Base-by-base conservation (phyloP, 2,797 vertebrate species). In the Platalea minor region DNA sequence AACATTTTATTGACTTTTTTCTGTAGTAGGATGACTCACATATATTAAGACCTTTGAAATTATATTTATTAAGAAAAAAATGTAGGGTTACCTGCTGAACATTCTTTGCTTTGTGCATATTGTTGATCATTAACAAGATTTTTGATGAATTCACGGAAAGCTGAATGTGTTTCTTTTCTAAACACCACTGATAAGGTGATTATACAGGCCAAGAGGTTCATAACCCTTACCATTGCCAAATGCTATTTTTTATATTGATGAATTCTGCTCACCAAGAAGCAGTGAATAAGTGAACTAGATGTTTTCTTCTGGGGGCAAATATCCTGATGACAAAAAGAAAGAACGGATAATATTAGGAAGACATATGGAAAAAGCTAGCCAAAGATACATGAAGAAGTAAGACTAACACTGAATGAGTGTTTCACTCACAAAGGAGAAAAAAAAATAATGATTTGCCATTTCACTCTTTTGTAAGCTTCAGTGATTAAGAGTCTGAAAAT, bases 401-500 rank as follows among this genome's bases (percentile, higher is more conserved):
- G 35, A 45, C 23, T 57, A 81, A 46, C 35, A 69, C 8, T 45
- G 63, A 88, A 56, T 51, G 23, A 93, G 11, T 28, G 9, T 57
- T 94, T 86, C 48, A 29, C 28, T 63, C 85, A 90, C 43, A 74
- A 69, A 92, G 54, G 25, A 88, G 67, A 5, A 85, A 63, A 87
- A 87, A 88, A 86, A 73, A 89, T 41, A 41, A 68, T 17, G 1
- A 88, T 85, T 93, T 95, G 25, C 60, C 74, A 81, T 96, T 89
- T 96, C 56, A 56, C 25, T 89, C 76, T 85, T 77, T 88, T 78
- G 59, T 88, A 88, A 90, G 91, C 93, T 91, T 88, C 93, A 91
- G 76, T 96, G 94, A 94, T 92, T 97, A 96, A 84, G 61, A 86
- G 76, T 78, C 79, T 96, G 87, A 93, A 96, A 94, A 93, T 90